These are phyloP conservation scores for Leuctra nigra DNA, from an alignment of 2,888 invertebrate genomes.

Conservation along the genomic window DNA sequence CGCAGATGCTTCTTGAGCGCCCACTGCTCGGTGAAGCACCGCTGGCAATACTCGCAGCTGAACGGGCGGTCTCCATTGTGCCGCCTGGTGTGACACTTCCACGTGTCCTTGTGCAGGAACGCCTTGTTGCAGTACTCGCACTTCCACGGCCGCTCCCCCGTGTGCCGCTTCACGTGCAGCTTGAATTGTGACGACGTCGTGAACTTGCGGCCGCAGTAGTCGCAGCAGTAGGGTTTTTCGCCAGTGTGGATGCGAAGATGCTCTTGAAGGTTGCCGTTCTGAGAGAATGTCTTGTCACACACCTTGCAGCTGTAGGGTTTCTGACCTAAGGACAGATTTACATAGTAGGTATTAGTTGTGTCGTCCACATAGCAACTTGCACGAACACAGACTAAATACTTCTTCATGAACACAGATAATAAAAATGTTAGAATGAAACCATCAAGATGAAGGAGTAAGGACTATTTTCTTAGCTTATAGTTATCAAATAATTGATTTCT, in stretches of 20 bases:
- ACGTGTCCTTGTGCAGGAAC: slow-evolving; percentile 54
- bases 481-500: too few relatives aligned
- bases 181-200: slow-evolving; percentile 62
- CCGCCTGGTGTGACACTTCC: slow-evolving; percentile 58
- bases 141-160: slow-evolving; percentile 50
- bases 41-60: slow-evolving; percentile 51
- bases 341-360: too few relatives aligned
- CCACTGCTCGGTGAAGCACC: slow-evolving; percentile 59
- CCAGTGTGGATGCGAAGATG: slow-evolving; percentile 73
- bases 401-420: too few relatives aligned
- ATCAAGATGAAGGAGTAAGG: too few relatives aligned
- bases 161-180: slow-evolving; percentile 56
- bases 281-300: slow-evolving; percentile 67
- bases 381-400: too few relatives aligned
- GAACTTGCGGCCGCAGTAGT: slow-evolving; percentile 58
- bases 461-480: too few relatives aligned
- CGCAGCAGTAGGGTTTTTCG: slow-evolving; percentile 68
- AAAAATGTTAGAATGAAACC: too few relatives aligned
- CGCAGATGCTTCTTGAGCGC: slow-evolving; percentile 58
- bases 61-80: slow-evolving; percentile 59
- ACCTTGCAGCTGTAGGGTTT: slow-evolving; percentile 61
- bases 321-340: too few relatives aligned
- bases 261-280: slow-evolving; percentile 70
- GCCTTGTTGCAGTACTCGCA: slow-evolving; percentile 52
- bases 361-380: too few relatives aligned